phyloP scores from a whole-genome alignment of 35 echinoderm and acorn worm genomes.

The Ophiothrix spiculata region DNA sequence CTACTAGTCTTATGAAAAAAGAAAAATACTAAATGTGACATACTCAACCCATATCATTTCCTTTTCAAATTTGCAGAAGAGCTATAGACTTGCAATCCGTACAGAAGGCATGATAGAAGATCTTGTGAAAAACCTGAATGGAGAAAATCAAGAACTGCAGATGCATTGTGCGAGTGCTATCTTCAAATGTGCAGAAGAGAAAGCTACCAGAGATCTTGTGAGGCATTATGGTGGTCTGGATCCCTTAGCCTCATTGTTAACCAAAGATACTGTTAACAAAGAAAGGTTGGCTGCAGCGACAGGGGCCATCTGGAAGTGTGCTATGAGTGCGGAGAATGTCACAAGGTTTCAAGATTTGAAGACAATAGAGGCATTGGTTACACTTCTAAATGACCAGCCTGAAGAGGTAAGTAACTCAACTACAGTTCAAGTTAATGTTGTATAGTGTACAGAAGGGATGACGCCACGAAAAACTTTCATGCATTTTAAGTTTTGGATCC shows the following conservation, averaged over 20 bases:
- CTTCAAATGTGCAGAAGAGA: conserved; percentile 98
- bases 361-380: conserved; percentile 84
- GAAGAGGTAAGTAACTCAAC: conserved; percentile 91
- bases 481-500: no score
- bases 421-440: no score
- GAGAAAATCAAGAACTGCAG: conserved; percentile 88
- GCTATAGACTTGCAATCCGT: conserved; percentile 92
- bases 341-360: conserved; percentile 94
- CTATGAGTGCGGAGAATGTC: conserved; percentile 97
- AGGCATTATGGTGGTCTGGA: conserved; percentile 87
- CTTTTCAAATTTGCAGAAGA: conserved; percentile 48
- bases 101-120: conserved; percentile 99
- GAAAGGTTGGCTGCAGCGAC: conserved; percentile 87
- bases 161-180: conserved; percentile 99
- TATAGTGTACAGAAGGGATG: no score
- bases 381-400: conserved; percentile 89
- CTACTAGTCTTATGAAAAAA: no score
- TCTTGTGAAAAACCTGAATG: conserved; percentile 89
- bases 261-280: conserved; percentile 77
- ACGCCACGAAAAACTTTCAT: no score
- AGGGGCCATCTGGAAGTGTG: conserved; percentile 99
- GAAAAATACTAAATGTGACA: no score
- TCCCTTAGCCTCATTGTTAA: conserved; percentile 68
- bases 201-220: conserved; percentile 91
- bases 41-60: no score